Conservation (phyloP, 2,797 vertebrate species). For the Pangasius macronema region DNA sequence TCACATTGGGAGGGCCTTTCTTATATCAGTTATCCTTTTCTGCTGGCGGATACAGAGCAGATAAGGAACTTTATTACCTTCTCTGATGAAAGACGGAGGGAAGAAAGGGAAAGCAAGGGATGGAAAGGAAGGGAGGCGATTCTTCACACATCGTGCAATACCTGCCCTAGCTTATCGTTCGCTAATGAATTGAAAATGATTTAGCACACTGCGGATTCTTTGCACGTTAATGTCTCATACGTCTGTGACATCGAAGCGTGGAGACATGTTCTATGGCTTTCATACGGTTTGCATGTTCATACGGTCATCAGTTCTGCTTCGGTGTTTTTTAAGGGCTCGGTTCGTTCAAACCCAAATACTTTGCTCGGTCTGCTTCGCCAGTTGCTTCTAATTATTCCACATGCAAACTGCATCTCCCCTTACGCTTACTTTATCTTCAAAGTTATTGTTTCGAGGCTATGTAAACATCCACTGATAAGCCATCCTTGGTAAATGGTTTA, state of each 20-base stretch:
- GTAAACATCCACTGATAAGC: conserved; percentile 38
- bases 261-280: background rate
- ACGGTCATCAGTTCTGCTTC: background rate
- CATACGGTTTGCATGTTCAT: background rate
- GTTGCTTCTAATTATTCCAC: conserved; percentile 4
- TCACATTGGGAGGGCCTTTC: conserved; percentile 53
- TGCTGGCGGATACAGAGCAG: conserved; percentile 62
- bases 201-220: background rate
- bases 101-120: conserved; percentile 26
- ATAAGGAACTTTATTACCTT: conserved; percentile 78
- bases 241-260: background rate
- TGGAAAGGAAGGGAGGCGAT: conserved; percentile 18
- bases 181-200: conserved; percentile 33
- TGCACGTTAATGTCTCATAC: background rate
- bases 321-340: too few species aligned
- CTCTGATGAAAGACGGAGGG: conserved; percentile 60
- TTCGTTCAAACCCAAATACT: background rate
- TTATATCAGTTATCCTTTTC: conserved; percentile 57
- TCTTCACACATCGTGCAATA: conserved; percentile 33
- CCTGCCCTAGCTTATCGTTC: conserved; percentile 13
- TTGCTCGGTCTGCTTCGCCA: background rate
- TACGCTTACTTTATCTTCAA: conserved; percentile 24
- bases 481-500: conserved; percentile 40
- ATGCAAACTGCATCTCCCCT: conserved; percentile 21
- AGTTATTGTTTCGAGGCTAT: conserved; percentile 23